Conservation (phyloP, 2,797 vertebrate genomes). For the Melanogrammus aeglefinus region DNA sequence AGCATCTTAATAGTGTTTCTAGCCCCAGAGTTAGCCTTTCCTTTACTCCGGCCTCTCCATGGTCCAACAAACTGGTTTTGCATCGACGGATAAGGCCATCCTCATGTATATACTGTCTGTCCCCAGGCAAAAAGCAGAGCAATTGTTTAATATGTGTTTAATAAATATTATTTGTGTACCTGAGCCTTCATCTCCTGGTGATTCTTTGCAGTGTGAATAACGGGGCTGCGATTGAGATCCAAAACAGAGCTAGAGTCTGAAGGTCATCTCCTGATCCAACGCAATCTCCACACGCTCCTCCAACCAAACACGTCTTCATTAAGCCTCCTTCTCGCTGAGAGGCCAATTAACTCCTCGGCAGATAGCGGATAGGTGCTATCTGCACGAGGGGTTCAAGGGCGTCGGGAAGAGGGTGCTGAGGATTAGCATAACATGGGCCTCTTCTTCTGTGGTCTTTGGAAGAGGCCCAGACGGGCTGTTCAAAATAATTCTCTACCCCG, state of each 20-base stretch:
- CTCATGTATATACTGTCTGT: conserved; percentile 61
- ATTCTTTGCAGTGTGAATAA: background rate
- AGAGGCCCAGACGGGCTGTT: background rate
- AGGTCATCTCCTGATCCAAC: background rate
- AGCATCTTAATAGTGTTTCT: background rate
- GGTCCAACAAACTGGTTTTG: conserved; percentile 40
- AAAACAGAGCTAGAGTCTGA: background rate
- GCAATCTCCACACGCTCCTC: conserved; percentile 8
- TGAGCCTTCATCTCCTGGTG: background rate
- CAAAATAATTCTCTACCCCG: background rate
- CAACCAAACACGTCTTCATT: conserved; percentile 43
- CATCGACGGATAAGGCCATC: conserved; percentile 45
- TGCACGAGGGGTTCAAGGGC: conserved; percentile 51
- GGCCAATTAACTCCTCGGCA: conserved; percentile 65
- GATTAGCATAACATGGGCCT: conserved; percentile 2
- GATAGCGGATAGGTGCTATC: conserved; percentile 62
- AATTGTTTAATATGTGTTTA: conserved; percentile 64
- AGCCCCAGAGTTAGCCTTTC: conserved; percentile 43
- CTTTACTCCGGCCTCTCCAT: conserved; percentile 37
- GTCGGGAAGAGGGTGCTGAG: background rate
- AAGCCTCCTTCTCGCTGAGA: conserved; percentile 52
- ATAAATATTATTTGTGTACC: conserved; percentile 65
- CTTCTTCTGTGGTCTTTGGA: background rate
- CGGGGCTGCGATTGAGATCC: background rate
- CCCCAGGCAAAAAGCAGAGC: conserved; percentile 31